Conservation (phyloP, 2,888 invertebrate species). For the Drosophila neonasuta region DNA sequence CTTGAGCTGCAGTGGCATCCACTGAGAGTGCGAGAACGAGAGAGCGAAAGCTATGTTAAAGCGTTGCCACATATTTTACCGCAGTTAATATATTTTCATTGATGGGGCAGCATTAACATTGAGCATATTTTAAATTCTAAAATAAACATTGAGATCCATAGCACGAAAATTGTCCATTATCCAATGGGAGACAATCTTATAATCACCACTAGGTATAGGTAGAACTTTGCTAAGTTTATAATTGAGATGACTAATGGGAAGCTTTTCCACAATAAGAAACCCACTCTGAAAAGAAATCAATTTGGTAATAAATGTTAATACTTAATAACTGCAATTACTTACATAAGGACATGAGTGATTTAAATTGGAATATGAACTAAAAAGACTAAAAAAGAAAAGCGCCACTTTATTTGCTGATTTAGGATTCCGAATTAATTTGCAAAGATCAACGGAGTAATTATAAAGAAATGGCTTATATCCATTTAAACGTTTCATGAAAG, state of each 20-base stretch:
- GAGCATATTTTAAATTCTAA: no score
- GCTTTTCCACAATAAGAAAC: neutral
- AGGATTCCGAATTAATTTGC: neutral
- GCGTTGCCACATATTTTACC: neutral
- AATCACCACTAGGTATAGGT: neutral
- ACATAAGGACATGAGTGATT: neutral
- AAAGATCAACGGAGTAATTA: neutral
- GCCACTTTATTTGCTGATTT: neutral
- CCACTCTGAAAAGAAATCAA: no score
- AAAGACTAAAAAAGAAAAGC: neutral
- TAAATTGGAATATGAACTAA: neutral
- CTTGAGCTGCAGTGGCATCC: constrained; percentile 12
- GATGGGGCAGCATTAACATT: constrained; percentile 16
- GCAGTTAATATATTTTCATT: neutral
- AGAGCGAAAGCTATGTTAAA: constrained; percentile 2
- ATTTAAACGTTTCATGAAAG: neutral
- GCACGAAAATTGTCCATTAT: neutral
- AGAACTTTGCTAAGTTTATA: neutral
- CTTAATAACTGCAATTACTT: neutral
- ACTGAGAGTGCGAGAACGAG: constrained; percentile 3
- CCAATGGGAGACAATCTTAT: neutral
- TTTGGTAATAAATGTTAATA: no score
- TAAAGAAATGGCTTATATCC: neutral
- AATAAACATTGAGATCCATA: no score
- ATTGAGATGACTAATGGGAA: neutral